Base-by-base conservation (phyloP, 2,797 vertebrate genomes). In the Babyrousa celebensis region DNA sequence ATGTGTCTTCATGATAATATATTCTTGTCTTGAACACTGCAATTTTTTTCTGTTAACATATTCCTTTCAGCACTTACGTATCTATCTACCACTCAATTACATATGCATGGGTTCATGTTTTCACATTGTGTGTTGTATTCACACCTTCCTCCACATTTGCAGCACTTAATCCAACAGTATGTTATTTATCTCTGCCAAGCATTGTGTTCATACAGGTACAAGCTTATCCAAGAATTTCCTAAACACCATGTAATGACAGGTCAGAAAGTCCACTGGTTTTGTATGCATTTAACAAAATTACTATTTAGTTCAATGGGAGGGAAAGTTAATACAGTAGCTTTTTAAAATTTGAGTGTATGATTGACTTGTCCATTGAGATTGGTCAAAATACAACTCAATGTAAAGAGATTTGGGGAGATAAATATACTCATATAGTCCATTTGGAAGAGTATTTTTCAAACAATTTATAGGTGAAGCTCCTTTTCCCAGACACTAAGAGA, bases 181-280 rank as follows among this genome's bases (percentile, higher is more conserved):
- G 94, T 94, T 85, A 0, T 89, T 97, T 96, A 65, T 95, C 89
- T 36, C 80, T 96, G 27, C 27, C 40, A 25, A 95, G 65, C 27
- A 48, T 7, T 80, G 21, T 91, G n/a, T 86, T 96, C 70, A 48
- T 10, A 70, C 10, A 54, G 74, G 65, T 83, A 68, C 60, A 54
- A 16, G 2, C 40, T 77, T 56, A 89, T 36, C 17, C 71, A 70
- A 63, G 56, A 90, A 71, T 40, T 62, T 85, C n/a, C 14, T n/a
- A 58, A 87, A 60, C 15, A 36, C 18, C 84, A 14, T 14, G 16
- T 82, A 75, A 88, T 62, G 27, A 52, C 25, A 40, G 65, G 67
- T 74, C 92, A 87, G 40, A 21, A 65, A 40, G 78, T 15, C 18
- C 20, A 56, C 9, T 43, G 4, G 23, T 27, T 56, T 14, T 74